Evolutionary conservation across 2,797 vertebrate species (phyloP), one percentile per base, ranked within the genome.

Genomic region (Liasis olivaceus): DNA sequence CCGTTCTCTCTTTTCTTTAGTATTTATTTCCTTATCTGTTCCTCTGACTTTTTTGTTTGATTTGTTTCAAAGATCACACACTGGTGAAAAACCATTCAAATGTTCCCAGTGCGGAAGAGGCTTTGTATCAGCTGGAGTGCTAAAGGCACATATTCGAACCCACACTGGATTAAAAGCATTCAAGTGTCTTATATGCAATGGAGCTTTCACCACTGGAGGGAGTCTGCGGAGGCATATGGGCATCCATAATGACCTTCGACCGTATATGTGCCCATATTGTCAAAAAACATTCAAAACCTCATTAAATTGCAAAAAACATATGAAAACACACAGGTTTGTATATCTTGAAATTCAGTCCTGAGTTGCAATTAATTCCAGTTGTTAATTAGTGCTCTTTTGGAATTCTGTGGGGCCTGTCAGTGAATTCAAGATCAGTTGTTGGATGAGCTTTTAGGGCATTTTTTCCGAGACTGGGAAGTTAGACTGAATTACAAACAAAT

Each of bases 251-350:
- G 99, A 99, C 96, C 97, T 99, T 11, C 98, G 99, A 7, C 99
- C 99, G 0, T 99, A 99, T 94, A 99, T 99, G 99, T 99, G 99
- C 94, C 99, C 99, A 0, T 99, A 99, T 97, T 99, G 99, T 97
- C 99, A 99, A 95, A 99, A 99, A 96, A 99, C 99, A 5, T 99
- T 99, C 96, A 99, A 99, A 98, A 99, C 99, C 0, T 99, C 99
- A 0, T 98, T 99, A 11, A 99, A 99, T 96, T 99, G 99, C 97
- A 99, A 99, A 96, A 99, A 99, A 94, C 99, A 99, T 97, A 99
- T 99, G 99, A 99, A 99, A 96, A 99, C 99, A 5, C 99, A 99
- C 93, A 99, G 99, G 99, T 99, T 94, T 63, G 97, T 93, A 8
- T 14, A 26, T 59, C 77, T 24, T 8, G 56, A 0, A 69, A 77